Evolutionary conservation across 2,797 vertebrate species (phyloP), one percentile per base, ranked within the genome.

Genomic region (Yasuhikotakia modesta): DNA sequence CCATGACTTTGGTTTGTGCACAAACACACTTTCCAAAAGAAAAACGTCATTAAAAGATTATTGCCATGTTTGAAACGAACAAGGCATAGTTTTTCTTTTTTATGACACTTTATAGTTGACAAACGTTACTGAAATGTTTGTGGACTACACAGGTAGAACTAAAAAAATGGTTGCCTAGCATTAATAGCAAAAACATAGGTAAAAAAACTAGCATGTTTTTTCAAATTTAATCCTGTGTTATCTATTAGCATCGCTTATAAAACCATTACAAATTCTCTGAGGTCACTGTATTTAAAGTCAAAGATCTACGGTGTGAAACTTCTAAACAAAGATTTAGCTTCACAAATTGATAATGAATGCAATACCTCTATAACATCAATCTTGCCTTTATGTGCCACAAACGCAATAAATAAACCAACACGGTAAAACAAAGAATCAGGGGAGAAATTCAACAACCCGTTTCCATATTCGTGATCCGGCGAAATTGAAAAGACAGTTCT

Each of bases 401-500:
- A 13, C 4, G 50, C n/a, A 48, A 50, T 70, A 80, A 65, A 57
- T 19, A 74, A 78, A 57, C 22, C 55, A 32, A 46, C 43, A 50
- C 43, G 48, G 57, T 5, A 72, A 78, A 39, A 48, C 52, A 43
- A 53, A 48, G 27, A 57, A 24, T 35, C 3, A 27, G 14, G n/a
- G 17, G 60, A 71, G 55, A 19, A 55, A 46, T 52, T 63, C 60
- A 64, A 43, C 16, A 72, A 79, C 55, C 55, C 75, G 30, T 58
- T 57, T 76, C 61, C 45, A 46, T 39, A 61, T 68, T 68, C 39
- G 63, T 81, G 75, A 75, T 77, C 78, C 48, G 16, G 63, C 13
- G 39, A 60, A 81, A 82, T 39, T 70, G 78, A 74, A 70, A 66
- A 58, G 76, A 24, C 35, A 13, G 66, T 80, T 80, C 74, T 53